phyloP scores from a whole-genome alignment of 1,140 invertebrate genomes.

The Myzus persicae region DNA sequence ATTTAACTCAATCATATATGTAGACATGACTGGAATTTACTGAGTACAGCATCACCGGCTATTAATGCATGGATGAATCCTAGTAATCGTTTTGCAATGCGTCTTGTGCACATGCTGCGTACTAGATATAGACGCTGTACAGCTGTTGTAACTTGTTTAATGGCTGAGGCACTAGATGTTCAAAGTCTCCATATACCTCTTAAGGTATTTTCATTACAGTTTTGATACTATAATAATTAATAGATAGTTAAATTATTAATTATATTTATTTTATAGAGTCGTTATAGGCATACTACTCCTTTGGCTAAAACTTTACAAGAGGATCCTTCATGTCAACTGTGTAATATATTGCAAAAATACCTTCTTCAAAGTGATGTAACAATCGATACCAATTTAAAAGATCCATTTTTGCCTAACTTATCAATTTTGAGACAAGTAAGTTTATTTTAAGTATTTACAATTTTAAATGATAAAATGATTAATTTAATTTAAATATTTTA shows the following conservation, averaged over 20 bases:
- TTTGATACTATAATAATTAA: background rate
- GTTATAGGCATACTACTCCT: conserved; percentile 87
- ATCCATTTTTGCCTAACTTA: conserved; percentile 83
- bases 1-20: conserved; percentile 59
- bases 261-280: conserved; percentile 72
- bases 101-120: conserved; percentile 80
- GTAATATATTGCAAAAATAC: conserved; percentile 87
- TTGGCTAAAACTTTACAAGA: conserved; percentile 91
- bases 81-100: conserved; percentile 84
- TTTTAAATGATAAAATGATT: conserved; percentile 48
- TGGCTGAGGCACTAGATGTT: conserved; percentile 91
- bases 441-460: conserved; percentile 31
- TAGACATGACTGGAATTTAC: conserved; percentile 93
- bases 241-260: conserved; percentile 19
- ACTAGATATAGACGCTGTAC: conserved; percentile 79
- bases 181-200: conserved; percentile 83
- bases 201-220: conserved; percentile 70
- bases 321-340: conserved; percentile 94
- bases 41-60: conserved; percentile 93
- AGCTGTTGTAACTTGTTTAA: conserved; percentile 90
- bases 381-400: conserved; percentile 85
- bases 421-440: conserved; percentile 84
- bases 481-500: conserved; percentile 61
- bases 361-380: conserved; percentile 75
- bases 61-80: conserved; percentile 98